A percentile compares a stretch with the other conserved stretches of the same genome.
These are phyloP conservation scores for Bolborhynchus lineola DNA, from an alignment of 2,113 vertebrate species.

Conservation along the genomic window DNA sequence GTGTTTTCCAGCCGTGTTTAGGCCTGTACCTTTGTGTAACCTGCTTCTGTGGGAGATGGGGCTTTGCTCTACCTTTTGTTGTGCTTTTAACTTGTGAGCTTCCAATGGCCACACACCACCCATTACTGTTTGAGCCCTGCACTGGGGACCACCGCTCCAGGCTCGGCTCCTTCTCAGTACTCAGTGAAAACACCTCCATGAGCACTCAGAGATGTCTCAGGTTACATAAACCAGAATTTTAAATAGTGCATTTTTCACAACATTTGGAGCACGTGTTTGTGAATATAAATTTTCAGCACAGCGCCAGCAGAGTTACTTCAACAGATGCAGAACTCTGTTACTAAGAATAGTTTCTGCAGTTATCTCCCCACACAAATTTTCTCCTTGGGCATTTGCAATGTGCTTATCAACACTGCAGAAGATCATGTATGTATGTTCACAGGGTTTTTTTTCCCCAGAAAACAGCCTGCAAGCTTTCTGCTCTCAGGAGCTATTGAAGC, in stretches of 20 bases:
- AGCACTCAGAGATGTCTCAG: background rate
- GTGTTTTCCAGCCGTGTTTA: background rate
- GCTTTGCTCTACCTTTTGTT: background rate
- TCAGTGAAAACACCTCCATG: background rate
- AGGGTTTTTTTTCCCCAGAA: background rate
- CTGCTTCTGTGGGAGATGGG: background rate
- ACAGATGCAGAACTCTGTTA: constrained; percentile 55
- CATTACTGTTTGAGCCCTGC: background rate
- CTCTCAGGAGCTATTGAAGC: background rate
- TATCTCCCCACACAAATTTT: constrained; percentile 61
- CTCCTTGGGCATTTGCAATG: constrained; percentile 40
- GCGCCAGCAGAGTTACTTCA: constrained; percentile 47
- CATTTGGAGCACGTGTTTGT: constrained; percentile 30
- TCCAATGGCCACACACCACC: background rate
- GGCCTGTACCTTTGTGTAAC: background rate
- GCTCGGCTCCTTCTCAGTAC: background rate
- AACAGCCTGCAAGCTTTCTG: background rate
- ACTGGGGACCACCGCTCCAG: background rate
- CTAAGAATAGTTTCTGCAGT: constrained; percentile 61
- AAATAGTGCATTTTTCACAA: constrained; percentile 59
- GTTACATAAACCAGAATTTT: constrained; percentile 49
- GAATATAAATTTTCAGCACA: constrained; percentile 26
- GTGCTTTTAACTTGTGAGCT: background rate
- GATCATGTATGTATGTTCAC: background rate
- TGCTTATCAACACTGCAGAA: constrained; percentile 47